Evolutionary conservation across 2,113 vertebrate genomes (phyloP), one percentile per base, ranked within the genome.

Genomic region (Symphodus melops): DNA sequence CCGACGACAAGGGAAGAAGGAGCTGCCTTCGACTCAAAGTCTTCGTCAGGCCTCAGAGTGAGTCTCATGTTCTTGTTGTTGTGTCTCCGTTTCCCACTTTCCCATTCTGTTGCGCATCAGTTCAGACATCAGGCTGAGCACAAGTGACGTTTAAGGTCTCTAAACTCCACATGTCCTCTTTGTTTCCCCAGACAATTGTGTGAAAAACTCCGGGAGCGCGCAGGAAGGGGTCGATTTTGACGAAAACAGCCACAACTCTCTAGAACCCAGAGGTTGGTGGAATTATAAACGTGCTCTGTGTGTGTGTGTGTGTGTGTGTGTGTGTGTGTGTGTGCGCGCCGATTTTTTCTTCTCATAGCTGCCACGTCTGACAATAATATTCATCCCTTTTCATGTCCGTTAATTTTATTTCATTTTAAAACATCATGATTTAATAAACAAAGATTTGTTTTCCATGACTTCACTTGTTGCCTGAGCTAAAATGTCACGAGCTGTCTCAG

Each of bases 231-330:
- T 98, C 92, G 96, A 98, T 92, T 96, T 98, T 94, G 96, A 97
- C 84, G 98, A 98, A 93, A 97, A 96, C 94, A 96, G 96, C 94
- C 96, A 98, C 95, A 99, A 99, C 96, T 97, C 96, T 89, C 96
- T 99, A 95, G 98, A 99, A 95, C 97, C 97, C 93, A 95, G 97
- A 97, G 98, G 98, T 99, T 92, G 92, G 98, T 98, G 95, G 94
- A 89, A 83, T 36, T 57, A 49, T 48, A 64, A 13, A 28, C 9
- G 33, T 44, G 1, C 4, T 39, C 53, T 68, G 41, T 62, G 13
- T 52, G 44, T 68, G 54, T 58, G 64, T 28, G 44, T 51, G 39
- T 17, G 60, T 41, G 67, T 61, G 8, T 39, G 17, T 54, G 49
- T 71, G 72, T 68, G 44, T 36, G 36, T 23, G 36, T 36, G 42